phyloP scores from a whole-genome alignment of 2,113 vertebrate species.

The Seriola rivoliana region DNA sequence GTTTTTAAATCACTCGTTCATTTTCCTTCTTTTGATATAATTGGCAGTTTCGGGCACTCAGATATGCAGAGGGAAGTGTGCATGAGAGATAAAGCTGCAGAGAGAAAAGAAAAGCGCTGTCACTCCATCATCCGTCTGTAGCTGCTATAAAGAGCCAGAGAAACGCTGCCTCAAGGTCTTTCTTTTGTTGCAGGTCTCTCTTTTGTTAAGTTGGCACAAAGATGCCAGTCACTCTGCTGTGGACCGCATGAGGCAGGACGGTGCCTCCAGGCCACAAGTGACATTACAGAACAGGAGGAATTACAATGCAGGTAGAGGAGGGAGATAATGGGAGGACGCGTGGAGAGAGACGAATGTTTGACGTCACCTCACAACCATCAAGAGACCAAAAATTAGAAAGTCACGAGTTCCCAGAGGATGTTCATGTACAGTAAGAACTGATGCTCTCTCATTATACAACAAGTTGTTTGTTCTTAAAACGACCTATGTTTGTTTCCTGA shows the following conservation, averaged over 20 bases:
- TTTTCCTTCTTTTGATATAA: not conserved
- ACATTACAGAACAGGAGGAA: constrained; percentile 33
- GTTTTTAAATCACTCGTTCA: constrained; percentile 6
- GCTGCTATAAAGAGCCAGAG: constrained; percentile 45
- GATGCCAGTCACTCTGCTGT: constrained; percentile 57
- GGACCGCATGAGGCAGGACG: constrained; percentile 35
- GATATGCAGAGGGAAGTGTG: constrained; percentile 11
- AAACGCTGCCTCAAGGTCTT: constrained; percentile 60
- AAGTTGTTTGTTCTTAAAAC: no score
- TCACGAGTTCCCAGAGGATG: not conserved
- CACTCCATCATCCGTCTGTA: constrained; percentile 41
- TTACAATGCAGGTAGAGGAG: constrained; percentile 46
- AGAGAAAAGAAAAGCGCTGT: constrained; percentile 34
- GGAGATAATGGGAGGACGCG: constrained; percentile 9
- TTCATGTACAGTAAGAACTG: no score
- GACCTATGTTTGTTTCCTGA: no score
- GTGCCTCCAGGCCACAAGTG: constrained; percentile 46
- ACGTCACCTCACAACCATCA: not conserved
- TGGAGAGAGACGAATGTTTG: not conserved
- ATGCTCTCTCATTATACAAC: no score
- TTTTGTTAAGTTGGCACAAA: constrained; percentile 67
- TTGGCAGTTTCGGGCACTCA: not conserved
- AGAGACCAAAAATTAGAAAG: not conserved
- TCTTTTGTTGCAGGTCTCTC: constrained; percentile 58
- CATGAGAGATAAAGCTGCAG: constrained; percentile 43